Evolutionary conservation across 2,113 vertebrate species (phyloP).

Genomic region (Hyaena hyaena): DNA sequence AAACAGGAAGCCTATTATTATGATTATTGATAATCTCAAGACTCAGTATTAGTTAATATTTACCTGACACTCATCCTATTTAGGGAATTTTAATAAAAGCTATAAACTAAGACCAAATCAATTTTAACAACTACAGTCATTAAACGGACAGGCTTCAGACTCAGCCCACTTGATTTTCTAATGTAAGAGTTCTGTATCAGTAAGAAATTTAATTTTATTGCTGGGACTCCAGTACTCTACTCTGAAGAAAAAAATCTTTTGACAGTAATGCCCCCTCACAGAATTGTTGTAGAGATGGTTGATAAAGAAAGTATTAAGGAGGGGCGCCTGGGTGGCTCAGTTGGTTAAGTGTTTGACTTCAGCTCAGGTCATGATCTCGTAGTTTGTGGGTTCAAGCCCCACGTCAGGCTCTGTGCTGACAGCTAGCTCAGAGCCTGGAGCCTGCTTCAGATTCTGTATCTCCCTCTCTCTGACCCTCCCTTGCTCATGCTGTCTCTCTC

Average conservation of each 20-base stretch:
- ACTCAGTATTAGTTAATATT: conserved; percentile 56
- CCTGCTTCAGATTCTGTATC: too few relatives aligned
- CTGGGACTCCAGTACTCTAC: not conserved
- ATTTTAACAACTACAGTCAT: conserved; percentile 27
- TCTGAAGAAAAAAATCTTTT: not conserved
- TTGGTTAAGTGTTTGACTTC: too few relatives aligned
- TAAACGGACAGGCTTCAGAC: conserved; percentile 27
- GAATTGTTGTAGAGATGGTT: not conserved
- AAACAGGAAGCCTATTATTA: conserved; percentile 35
- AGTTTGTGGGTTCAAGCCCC: too few relatives aligned
- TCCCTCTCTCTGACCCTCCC: too few relatives aligned
- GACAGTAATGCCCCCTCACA: not conserved
- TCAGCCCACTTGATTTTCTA: not conserved
- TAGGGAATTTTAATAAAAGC: conserved; percentile 62
- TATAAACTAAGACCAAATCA: conserved; percentile 46
- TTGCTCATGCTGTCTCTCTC: too few relatives aligned
- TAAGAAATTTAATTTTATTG: not conserved
- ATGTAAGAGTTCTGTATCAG: not conserved
- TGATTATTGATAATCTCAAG: conserved; percentile 32
- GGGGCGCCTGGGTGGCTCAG: too few relatives aligned
- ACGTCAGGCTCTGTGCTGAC: too few relatives aligned
- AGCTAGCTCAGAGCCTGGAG: too few relatives aligned
- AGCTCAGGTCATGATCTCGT: too few relatives aligned
- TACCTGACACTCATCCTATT: conserved; percentile 33
- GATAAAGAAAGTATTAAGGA: not conserved